Base-by-base conservation (phyloP, 2,888 invertebrate genomes). In the Linyphia triangularis region DNA sequence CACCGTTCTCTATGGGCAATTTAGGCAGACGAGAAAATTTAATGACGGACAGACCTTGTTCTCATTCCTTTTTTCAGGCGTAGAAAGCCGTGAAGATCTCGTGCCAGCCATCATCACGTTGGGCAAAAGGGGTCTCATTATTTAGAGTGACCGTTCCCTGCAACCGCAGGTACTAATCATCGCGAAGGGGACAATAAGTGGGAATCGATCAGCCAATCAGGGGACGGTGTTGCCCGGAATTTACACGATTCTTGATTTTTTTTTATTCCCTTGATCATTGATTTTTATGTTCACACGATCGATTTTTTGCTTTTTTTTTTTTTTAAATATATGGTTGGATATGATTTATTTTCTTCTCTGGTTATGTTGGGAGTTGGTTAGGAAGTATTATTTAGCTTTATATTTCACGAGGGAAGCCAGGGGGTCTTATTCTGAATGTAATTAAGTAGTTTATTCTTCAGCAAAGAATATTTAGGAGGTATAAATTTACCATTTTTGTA, bases 111-210 rank as follows among this genome's bases (percentile, higher is more conserved):
- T 86, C 85, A 86, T 79, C 79, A 72, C 69, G 72, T 79, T 78
- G 59, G 30, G 78, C 19, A 63, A 70, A 63, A 69, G 69, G 69
- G 79, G 30, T 16, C 79, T 86, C 79, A 86, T 86, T 86, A 86
- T 79, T 73, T 79, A 86, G 85, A 86, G 85, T 86, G 85, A 86
- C 79, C 79, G 79, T 73, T 79, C 79, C 33, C 57, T 65, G 69
- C 63, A 65, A 86, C 79, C 85, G 43, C 69, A 85, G 72, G 85
- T 77, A 85, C 85, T 86, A 86, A 86, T 86, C 85, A 86, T 79
- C 59, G 79, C 33, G 61, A 43, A 69, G 70, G 78, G 85, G 72
- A 86, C 79, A 86, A 86, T 86, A 86, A 86, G 79, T 79, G 72
- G 65, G 51, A 13, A 86, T 86, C 79, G 85, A 86, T 79, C 85